These are phyloP conservation scores for Melopsittacus undulatus DNA, from an alignment of 2,797 vertebrate genomes.

Conservation along the genomic window DNA sequence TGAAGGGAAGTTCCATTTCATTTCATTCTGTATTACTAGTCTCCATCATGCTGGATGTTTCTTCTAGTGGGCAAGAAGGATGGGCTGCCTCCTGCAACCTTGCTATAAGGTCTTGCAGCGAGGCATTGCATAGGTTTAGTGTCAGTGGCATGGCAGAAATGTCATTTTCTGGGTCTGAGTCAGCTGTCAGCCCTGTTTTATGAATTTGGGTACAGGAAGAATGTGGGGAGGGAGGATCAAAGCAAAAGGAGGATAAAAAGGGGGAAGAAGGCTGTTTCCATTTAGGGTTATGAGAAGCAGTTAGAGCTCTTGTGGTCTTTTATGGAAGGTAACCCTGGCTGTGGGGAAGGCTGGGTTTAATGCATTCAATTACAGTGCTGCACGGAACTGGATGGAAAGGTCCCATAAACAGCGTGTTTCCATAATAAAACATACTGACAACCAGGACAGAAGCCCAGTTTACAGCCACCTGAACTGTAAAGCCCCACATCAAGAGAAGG, in stretches of 20 bases:
- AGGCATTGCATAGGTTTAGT: neutral
- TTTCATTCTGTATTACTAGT: neutral
- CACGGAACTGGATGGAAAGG: neutral
- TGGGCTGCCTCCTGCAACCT: neutral
- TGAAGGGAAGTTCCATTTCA: neutral
- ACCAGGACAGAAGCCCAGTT: neutral
- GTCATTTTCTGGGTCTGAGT: slow-evolving; percentile 24
- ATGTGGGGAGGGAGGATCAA: neutral
- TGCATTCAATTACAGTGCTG: neutral
- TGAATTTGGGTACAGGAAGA: neutral
- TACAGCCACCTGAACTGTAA: neutral
- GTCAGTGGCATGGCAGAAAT: neutral
- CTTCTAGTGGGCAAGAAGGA: neutral
- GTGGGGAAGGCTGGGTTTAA: neutral
- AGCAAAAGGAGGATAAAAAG: neutral
- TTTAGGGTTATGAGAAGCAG: slow-evolving; percentile 11
- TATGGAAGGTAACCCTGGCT: neutral
- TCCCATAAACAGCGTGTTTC: neutral
- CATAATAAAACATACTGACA: neutral
- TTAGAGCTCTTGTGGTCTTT: slow-evolving; percentile 6
- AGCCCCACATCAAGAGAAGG: neutral
- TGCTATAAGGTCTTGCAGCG: neutral
- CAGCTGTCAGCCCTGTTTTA: neutral
- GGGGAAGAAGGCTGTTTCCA: neutral
- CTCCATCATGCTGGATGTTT: neutral